phyloP scores from a whole-genome alignment of 2,888 invertebrate species.

The Cheilosia soror region DNA sequence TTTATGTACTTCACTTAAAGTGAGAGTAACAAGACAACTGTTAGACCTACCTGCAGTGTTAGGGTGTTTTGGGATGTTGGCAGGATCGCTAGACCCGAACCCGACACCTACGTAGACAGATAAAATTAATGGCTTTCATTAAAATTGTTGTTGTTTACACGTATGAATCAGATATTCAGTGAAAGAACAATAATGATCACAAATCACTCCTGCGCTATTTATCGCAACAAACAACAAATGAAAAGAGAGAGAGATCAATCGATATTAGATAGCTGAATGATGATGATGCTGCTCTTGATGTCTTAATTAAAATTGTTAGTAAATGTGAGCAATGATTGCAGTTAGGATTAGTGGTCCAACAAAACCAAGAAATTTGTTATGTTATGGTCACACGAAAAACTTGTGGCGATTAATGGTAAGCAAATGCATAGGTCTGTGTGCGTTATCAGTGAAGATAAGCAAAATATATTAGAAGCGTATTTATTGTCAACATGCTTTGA shows the following conservation, averaged over 20 bases:
- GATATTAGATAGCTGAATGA: background rate
- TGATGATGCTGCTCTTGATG: no score
- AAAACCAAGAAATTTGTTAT: background rate
- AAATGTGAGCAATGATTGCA: conserved; percentile 8
- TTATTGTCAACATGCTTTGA: no score
- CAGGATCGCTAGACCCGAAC: conserved; percentile 78
- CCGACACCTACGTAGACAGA: conserved; percentile 77
- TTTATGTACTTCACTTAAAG: conserved; percentile 1
- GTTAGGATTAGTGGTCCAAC: background rate
- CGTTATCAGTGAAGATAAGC: no score
- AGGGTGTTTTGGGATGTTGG: conserved; percentile 77
- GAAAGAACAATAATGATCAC: conserved; percentile 2
- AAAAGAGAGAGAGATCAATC: background rate
- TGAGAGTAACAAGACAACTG: conserved; percentile 22
- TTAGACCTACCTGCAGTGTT: conserved; percentile 77
- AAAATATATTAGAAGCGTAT: no score
- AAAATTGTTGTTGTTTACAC: conserved; percentile 24
- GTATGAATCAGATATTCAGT: conserved; percentile 10
- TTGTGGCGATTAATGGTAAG: no score
- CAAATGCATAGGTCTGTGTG: no score
- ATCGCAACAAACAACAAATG: conserved; percentile 11
- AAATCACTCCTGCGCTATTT: conserved; percentile 5
- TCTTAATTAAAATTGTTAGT: conserved; percentile 5
- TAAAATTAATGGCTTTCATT: conserved; percentile 67
- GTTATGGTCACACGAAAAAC: background rate